Percentiles rank a stretch among this genome's conserved stretches.
These are phyloP conservation scores for Colinus virginianus DNA, from an alignment of 2,113 vertebrate species.

Conservation along the genomic window DNA sequence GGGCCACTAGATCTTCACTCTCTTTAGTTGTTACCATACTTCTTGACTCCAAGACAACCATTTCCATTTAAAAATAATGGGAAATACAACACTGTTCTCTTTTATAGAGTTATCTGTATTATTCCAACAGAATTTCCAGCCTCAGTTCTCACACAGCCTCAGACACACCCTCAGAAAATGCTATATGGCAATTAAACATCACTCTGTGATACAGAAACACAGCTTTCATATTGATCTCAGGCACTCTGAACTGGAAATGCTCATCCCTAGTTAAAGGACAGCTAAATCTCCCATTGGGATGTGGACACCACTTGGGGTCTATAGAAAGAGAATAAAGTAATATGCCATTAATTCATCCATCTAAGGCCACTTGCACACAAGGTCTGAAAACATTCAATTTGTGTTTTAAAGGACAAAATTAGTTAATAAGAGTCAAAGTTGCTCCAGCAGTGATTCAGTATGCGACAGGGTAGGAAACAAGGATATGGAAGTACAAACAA, in stretches of 20 bases:
- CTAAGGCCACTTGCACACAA: neutral
- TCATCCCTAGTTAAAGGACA: neutral
- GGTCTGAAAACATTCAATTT: rapidly evolving
- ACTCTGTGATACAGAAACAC: neutral
- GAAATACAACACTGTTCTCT: neutral
- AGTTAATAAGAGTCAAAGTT: neutral
- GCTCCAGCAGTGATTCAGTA: neutral
- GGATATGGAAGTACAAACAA: neutral
- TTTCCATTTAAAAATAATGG: neutral
- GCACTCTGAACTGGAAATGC: neutral
- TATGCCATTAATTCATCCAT: neutral
- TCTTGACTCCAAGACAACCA: neutral
- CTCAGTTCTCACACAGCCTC: neutral
- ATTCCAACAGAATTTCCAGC: neutral
- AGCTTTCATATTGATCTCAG: neutral
- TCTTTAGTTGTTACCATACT: neutral
- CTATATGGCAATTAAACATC: neutral
- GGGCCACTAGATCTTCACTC: neutral
- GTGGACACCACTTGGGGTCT: rapidly evolving
- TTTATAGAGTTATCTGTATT: neutral
- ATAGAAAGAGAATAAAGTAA: neutral
- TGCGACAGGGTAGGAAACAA: neutral
- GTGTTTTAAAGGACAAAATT: neutral
- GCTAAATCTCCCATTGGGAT: neutral
- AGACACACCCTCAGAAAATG: neutral